phyloP scores from a whole-genome alignment of 2,797 vertebrate species.

The Falco naumanni region DNA sequence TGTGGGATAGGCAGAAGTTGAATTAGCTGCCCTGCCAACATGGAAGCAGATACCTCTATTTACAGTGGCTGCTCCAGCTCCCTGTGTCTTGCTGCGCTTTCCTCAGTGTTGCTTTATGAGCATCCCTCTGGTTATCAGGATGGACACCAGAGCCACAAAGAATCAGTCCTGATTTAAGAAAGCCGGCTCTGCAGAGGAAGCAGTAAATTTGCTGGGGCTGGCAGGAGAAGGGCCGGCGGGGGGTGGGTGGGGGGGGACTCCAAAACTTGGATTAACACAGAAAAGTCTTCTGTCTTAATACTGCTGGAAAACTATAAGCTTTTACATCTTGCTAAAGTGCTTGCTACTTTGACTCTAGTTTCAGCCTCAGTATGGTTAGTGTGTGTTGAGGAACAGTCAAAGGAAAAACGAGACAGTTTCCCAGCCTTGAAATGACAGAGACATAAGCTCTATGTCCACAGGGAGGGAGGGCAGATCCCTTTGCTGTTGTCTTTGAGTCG shows the following conservation, averaged over 20 bases:
- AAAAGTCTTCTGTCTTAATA: not conserved
- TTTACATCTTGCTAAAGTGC: not conserved
- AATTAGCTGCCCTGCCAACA: not conserved
- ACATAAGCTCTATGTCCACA: constrained; percentile 10
- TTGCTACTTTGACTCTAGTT: not conserved
- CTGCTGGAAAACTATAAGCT: not conserved
- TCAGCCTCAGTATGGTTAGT: not conserved
- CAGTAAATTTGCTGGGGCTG: not conserved
- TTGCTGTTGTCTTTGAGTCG: not conserved
- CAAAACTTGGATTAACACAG: not conserved
- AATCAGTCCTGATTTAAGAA: not conserved
- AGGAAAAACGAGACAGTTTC: not conserved
- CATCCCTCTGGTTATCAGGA: not conserved
- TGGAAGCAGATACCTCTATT: not conserved
- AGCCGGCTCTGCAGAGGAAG: not conserved
- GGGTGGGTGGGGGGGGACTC: rapidly evolving
- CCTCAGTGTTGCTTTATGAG: not conserved
- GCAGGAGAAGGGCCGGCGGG: not conserved
- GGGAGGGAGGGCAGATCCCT: constrained; percentile 40
- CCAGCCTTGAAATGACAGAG: constrained; percentile 39
- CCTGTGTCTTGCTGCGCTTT: not conserved
- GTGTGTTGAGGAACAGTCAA: not conserved
- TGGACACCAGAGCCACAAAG: not conserved
- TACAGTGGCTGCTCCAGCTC: not conserved
- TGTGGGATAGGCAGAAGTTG: not conserved